These are phyloP conservation scores for Cheirogaleus major DNA, from an alignment of 2,797 vertebrate species.

Conservation along the genomic window DNA sequence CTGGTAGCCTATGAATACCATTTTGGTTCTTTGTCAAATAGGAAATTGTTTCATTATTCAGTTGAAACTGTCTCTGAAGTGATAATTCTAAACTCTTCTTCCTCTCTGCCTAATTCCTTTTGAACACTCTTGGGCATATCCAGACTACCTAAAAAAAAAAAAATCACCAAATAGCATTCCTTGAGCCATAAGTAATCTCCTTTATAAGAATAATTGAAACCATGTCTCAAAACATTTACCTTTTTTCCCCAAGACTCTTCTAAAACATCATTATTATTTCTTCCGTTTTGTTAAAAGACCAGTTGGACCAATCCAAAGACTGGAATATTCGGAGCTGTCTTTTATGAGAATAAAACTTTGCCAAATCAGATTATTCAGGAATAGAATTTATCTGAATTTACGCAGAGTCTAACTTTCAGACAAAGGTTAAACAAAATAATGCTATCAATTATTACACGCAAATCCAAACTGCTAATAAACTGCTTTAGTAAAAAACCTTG, in stretches of 20 bases:
- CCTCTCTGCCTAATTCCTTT: slow-evolving; percentile 7
- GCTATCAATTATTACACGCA: neutral
- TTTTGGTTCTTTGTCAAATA: neutral
- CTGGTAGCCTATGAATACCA: neutral
- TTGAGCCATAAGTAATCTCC: neutral
- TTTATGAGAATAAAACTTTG: neutral
- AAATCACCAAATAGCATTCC: neutral
- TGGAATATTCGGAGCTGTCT: neutral
- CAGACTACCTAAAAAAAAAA: neutral
- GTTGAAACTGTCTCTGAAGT: neutral
- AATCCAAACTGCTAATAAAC: slow-evolving; percentile 40
- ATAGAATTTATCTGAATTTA: slow-evolving; percentile 27
- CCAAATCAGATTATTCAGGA: slow-evolving; percentile 37
- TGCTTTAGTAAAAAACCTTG: slow-evolving; percentile 9
- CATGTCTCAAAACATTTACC: slow-evolving; percentile 23
- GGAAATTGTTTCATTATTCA: slow-evolving; percentile 9
- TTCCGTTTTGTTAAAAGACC: neutral
- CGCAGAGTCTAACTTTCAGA: slow-evolving; percentile 5
- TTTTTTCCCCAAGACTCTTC: neutral
- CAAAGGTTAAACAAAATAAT: slow-evolving; percentile 50
- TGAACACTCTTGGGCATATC: neutral
- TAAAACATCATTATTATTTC: neutral
- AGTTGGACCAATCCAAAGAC: neutral
- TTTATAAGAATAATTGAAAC: slow-evolving; percentile 26
- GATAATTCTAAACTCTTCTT: neutral